Evolutionary conservation across 1,140 invertebrate species (phyloP), one percentile per base, ranked within the genome.

Genomic region (Anastrepha ludens): DNA sequence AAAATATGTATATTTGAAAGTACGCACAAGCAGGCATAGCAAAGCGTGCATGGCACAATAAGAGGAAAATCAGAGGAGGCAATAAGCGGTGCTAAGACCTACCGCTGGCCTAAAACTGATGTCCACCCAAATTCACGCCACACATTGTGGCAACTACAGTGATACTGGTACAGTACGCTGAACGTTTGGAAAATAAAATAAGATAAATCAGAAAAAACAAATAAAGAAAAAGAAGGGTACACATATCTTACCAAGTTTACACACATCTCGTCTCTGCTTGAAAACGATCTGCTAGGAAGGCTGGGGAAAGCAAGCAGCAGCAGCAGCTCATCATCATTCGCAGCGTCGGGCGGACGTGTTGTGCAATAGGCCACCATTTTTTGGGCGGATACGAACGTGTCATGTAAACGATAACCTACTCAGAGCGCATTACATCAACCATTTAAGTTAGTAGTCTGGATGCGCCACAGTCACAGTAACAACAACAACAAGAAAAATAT

Each of bases 81-180:
- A 15, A 13, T 9, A 44, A 55, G 9, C 74, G 3, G 3, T 44
- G 15, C 13, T 4, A 17, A 29, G 47, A 55, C 74, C 74, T 41
- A 81, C 47, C 47, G 74, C 74, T 55, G 74, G 74, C 8, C 47
- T 20, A 29, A 29, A 55, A 55, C 47, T 15, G n/a, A 81, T 58
- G 74, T 58, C 15, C 50, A 81, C 47, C 47, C n/a, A 50, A 55
- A 58, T 50, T 81, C 74, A 50, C 47, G 74, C 47, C 74, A 81
- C 74, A 81, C 74, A 81, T 81, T 81, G 74, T n/a, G 74, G 74
- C 74, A 78, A 0, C 74, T 50, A 55, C 44, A 50, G n/a, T 78
- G 44, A 17, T 44, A 29, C 29, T 29, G 29, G 3, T 20, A 17
- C 67, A 17, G 67, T 15, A 11, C 20, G 41, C 41, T 13, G 13